Evolutionary conservation across 2,113 vertebrate species (phyloP).

Genomic region (Platycercus adscitus): DNA sequence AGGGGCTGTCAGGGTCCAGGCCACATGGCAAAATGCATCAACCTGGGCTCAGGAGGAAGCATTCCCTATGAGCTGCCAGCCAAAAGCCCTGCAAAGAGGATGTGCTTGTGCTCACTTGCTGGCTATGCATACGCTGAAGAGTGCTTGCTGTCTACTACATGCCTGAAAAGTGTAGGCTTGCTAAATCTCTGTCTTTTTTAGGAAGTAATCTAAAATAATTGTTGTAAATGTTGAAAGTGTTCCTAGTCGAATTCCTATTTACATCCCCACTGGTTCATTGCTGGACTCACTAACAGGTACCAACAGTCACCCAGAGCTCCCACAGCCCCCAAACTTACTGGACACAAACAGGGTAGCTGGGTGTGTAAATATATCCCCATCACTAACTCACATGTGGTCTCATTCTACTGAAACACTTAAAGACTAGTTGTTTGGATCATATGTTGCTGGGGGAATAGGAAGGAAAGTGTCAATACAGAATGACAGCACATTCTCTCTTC

Average conservation of each 20-base stretch:
- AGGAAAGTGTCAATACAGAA: background rate
- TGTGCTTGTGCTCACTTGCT: background rate
- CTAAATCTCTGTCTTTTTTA: background rate
- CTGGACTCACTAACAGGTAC: background rate
- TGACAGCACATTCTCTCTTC: background rate
- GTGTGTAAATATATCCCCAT: background rate
- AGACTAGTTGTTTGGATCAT: background rate
- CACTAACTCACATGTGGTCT: background rate
- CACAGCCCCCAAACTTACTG: accelerated
- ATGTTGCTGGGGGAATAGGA: accelerated
- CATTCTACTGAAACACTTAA: background rate
- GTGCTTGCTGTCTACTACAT: background rate
- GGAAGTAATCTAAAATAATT: background rate
- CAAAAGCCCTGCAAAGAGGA: background rate
- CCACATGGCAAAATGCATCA: background rate
- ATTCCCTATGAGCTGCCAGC: background rate
- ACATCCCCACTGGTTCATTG: background rate
- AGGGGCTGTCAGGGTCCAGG: background rate
- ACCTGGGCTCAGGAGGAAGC: background rate
- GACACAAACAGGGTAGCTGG: background rate
- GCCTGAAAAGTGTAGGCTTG: background rate
- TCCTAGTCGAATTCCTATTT: background rate
- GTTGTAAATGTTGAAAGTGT: background rate
- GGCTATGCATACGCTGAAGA: background rate
- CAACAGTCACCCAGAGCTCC: background rate